Percentiles rank a stretch among this genome's conserved stretches.
These are phyloP conservation scores for Desmodus rotundus DNA, from an alignment of 2,113 vertebrate genomes.

Conservation along the genomic window DNA sequence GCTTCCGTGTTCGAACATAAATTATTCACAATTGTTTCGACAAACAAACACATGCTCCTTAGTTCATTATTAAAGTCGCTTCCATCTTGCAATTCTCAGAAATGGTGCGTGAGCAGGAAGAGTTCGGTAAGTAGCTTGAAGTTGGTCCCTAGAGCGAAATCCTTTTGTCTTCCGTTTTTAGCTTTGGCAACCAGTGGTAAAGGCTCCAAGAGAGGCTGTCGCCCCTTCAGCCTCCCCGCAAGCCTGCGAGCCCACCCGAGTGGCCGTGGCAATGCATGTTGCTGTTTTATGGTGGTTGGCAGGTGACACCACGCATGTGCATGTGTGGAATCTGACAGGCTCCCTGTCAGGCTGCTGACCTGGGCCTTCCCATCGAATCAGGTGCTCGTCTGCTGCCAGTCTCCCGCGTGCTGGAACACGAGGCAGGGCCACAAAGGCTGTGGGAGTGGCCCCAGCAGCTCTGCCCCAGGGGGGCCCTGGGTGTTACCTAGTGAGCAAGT, in stretches of 20 bases:
- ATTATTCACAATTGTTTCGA: background rate
- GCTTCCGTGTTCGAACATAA: background rate
- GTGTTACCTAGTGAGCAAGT: background rate
- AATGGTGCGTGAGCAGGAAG: background rate
- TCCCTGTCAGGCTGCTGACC: background rate
- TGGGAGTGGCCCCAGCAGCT: background rate
- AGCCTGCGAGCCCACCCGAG: background rate
- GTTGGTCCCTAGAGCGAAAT: background rate
- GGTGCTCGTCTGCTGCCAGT: fast-evolving
- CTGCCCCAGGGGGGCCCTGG: background rate
- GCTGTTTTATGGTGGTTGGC: background rate
- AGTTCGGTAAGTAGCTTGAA: background rate
- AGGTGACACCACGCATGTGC: fast-evolving
- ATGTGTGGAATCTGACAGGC: fast-evolving
- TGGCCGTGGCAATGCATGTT: background rate
- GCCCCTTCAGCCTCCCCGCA: fast-evolving
- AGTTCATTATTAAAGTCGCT: background rate
- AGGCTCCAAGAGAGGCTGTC: background rate
- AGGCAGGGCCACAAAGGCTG: background rate
- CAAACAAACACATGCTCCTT: background rate
- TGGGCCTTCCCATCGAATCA: background rate
- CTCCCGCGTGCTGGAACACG: background rate
- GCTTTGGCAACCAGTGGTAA: background rate
- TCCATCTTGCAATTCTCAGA: background rate
- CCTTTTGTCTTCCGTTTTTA: background rate